Base-by-base conservation (phyloP, 2,888 invertebrate species). In the Phengaris alcon region DNA sequence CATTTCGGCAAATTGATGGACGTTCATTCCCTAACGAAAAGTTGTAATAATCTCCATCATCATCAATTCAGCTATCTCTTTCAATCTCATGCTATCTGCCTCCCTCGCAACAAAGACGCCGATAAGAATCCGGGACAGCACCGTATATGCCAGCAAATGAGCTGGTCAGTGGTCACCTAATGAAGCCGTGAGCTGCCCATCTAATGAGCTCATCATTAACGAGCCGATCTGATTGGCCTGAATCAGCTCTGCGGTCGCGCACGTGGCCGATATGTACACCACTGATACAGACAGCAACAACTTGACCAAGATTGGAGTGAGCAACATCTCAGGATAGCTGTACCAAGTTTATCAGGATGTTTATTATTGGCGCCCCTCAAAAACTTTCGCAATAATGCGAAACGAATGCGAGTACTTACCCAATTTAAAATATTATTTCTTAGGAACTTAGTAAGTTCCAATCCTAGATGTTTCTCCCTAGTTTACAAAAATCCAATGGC, bases 121-220 rank as follows among this genome's bases (percentile, higher is more conserved):
- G 64, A 64, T 64, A 64, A 6, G 12, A 64, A 10, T 12, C 52
- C 12, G 12, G 10, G 4, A 64, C 59, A 59, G 35, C 35, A 13
- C 44, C 12, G 12, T 64, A 6, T 52, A 52, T 52, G 64, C 44
- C 12, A 64, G 10, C 74, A 35, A 55, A 75, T 55, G 15, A 52
- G 82, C 82, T 81, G 81, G 81, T 75, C 78, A 78, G 82, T 81
- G 81, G 81, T 75, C 78, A 78, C 78, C 75, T 86, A 86, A 86
- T 86, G 84, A 86, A 86, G 85, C 81, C 78, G 80, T 86, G 80
- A 80, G 76, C 82, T 81, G 81, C 81, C 79, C 80, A 80, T 79
- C 79, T 83, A 84, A 86, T 82, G 83, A 84, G 82, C 81, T 75
- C 80, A 80, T 84, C 82, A 83, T 84, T 83, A 85, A 80, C 78